These are phyloP conservation scores for Drosophila paulistorum DNA, from an alignment of 1,140 invertebrate species.

Conservation along the genomic window DNA sequence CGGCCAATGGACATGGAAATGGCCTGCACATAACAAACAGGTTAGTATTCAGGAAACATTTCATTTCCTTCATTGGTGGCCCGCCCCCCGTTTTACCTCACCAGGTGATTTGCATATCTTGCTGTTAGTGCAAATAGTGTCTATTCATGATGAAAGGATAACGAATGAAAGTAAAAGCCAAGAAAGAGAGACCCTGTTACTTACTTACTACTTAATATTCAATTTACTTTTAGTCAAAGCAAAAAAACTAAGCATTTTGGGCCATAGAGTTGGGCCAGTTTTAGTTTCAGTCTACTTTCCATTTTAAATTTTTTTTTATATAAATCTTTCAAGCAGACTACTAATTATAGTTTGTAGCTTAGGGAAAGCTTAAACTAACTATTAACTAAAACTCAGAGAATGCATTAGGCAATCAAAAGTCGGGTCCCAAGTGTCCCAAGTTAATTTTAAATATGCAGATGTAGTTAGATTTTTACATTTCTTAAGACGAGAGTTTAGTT, in stretches of 20 bases:
- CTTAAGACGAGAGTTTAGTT: too few relatives aligned
- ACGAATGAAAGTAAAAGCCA: conserved; percentile 6
- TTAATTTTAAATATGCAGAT: too few relatives aligned
- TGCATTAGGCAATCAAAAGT: too few relatives aligned
- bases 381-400: too few relatives aligned
- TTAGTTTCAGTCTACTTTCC: too few relatives aligned
- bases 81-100: background rate
- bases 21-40: conserved; percentile 77
- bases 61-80: conserved; percentile 2
- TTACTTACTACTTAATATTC: background rate
- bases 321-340: too few relatives aligned
- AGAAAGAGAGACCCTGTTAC: conserved; percentile 5
- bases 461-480: too few relatives aligned
- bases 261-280: background rate
- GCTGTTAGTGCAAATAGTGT: conserved; percentile 14
- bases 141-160: conserved; percentile 8
- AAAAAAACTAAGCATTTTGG: background rate
- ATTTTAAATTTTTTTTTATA: too few relatives aligned
- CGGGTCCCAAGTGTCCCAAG: too few relatives aligned
- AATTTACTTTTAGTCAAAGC: too few relatives aligned
- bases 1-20: conserved; percentile 55
- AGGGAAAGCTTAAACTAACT: too few relatives aligned
- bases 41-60: conserved; percentile 47
- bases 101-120: conserved; percentile 64
- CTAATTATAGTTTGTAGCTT: too few relatives aligned